Evolutionary conservation across 1,140 invertebrate species (phyloP).

Genomic region (Diabrotica virgifera): DNA sequence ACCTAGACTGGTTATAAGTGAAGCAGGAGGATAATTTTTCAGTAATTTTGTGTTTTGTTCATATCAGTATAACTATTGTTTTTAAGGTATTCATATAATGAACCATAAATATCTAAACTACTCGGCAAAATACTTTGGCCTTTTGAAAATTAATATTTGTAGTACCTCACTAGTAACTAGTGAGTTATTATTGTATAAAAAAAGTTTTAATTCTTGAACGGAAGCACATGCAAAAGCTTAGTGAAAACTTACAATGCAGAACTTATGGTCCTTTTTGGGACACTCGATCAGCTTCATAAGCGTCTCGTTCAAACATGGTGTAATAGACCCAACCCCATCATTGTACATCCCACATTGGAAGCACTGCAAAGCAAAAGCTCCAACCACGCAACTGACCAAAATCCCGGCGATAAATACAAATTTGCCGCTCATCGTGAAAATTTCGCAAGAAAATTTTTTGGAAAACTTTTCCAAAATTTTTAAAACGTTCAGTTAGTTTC

Average conservation of each 20-base stretch:
- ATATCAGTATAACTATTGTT: too few species aligned
- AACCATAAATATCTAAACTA: too few species aligned
- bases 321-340: constrained; percentile 76
- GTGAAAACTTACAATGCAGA: constrained; percentile 67
- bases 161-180: too few species aligned
- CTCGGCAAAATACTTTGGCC: too few species aligned
- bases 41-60: too few species aligned
- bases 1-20: too few species aligned
- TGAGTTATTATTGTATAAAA: too few species aligned
- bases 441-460: background rate
- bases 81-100: too few species aligned
- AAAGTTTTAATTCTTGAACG: too few species aligned
- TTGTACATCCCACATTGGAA: constrained; percentile 77
- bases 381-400: constrained; percentile 8
- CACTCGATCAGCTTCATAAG: constrained; percentile 66
- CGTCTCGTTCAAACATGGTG: constrained; percentile 73
- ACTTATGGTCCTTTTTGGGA: constrained; percentile 56
- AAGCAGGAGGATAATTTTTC: too few species aligned
- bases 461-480: background rate
- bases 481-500: background rate
- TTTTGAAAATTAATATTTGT: too few species aligned
- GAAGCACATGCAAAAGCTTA: too few species aligned
- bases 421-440: constrained; percentile 5
- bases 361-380: constrained; percentile 59
- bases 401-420: constrained; percentile 3